Conservation (phyloP, 2,113 vertebrate genomes). For the Gobio gobio region DNA sequence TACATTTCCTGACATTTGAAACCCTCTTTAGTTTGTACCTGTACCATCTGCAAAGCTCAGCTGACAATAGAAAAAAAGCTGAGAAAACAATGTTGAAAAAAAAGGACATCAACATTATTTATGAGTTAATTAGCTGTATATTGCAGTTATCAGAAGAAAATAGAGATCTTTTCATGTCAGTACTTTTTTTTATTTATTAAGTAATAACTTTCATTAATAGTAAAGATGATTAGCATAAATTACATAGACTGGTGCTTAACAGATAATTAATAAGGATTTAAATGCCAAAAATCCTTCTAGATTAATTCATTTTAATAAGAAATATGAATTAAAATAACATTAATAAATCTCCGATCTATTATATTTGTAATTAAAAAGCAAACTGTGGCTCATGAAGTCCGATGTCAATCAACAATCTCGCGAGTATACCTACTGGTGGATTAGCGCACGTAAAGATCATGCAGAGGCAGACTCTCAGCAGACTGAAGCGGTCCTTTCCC, state of each 20-base stretch:
- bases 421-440: neutral
- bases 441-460: neutral
- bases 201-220: neutral
- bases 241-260: neutral
- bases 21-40: neutral
- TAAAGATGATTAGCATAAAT: neutral
- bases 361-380: neutral
- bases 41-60: neutral
- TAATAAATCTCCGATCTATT: neutral
- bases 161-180: neutral
- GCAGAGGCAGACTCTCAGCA: neutral
- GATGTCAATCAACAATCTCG: neutral
- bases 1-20: constrained; percentile 33
- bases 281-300: neutral
- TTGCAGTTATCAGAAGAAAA: neutral
- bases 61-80: neutral
- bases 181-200: neutral
- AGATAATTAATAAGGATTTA: neutral
- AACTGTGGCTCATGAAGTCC: neutral
- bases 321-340: neutral
- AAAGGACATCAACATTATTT: neutral
- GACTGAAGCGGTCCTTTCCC: neutral
- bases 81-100: neutral
- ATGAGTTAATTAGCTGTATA: neutral
- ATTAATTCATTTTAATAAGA: neutral